Conservation (phyloP, 2,888 invertebrate genomes). For the Empis stercorea region DNA sequence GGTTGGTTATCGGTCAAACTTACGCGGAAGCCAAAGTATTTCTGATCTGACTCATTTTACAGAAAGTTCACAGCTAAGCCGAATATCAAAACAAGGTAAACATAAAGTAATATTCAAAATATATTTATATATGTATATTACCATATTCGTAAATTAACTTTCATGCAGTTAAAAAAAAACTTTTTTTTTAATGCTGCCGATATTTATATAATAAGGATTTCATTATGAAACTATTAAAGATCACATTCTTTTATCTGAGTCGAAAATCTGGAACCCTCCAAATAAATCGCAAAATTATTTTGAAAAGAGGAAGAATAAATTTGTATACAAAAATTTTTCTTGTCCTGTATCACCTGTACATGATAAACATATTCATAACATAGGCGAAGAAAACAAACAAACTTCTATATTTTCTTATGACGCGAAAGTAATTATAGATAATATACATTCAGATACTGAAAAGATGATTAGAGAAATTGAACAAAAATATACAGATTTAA, state of each 20-base stretch:
- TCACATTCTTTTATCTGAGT: too few relatives aligned
- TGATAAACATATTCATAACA: slow-evolving; percentile 35
- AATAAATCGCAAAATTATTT: too few relatives aligned
- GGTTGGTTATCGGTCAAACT: slow-evolving; percentile 65
- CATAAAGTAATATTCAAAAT: background rate
- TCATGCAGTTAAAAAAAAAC: too few relatives aligned
- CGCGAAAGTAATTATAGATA: slow-evolving; percentile 44
- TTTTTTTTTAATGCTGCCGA: slow-evolving; percentile 10
- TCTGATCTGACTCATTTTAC: slow-evolving; percentile 46
- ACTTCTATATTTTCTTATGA: slow-evolving; percentile 37
- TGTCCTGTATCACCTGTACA: slow-evolving; percentile 73
- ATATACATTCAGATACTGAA: slow-evolving; percentile 49
- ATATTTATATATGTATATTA: too few relatives aligned
- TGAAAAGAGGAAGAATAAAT: too few relatives aligned
- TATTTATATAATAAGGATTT: background rate
- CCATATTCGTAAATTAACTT: too few relatives aligned
- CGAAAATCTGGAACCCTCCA: too few relatives aligned
- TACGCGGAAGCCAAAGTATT: slow-evolving; percentile 77
- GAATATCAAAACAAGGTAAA: slow-evolving; percentile 40
- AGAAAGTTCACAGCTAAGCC: slow-evolving; percentile 38
- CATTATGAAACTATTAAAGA: background rate
- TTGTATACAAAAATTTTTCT: slow-evolving; percentile 30
- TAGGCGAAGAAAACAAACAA: slow-evolving; percentile 29
- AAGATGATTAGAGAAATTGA: slow-evolving; percentile 54
- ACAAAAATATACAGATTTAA: slow-evolving; percentile 48